Conservation (phyloP, 2,888 invertebrate species). For the Cryptops parisi region DNA sequence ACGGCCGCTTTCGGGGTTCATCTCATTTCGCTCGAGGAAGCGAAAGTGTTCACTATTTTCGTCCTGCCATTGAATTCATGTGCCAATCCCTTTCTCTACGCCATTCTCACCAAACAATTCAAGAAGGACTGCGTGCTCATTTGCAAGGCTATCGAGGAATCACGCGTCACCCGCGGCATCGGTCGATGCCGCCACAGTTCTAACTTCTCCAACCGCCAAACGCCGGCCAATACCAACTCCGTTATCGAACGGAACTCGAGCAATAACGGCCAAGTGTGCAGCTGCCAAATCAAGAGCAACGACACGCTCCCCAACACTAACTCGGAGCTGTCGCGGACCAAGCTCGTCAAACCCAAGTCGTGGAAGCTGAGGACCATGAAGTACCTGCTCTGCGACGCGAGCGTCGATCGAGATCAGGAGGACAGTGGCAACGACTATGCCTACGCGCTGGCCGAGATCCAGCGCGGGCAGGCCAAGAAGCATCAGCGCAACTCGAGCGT, state of each 20-base stretch:
- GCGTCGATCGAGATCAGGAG: slow-evolving; percentile 6
- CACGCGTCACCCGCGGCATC: slow-evolving; percentile 71
- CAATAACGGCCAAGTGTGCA: slow-evolving; percentile 33
- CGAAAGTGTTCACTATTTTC: slow-evolving; percentile 89
- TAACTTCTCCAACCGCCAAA: slow-evolving; percentile 74
- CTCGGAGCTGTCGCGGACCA: neutral
- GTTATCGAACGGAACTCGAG: slow-evolving; percentile 62
- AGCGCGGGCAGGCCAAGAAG: slow-evolving; percentile 37
- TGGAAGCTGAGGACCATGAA: slow-evolving; percentile 6
- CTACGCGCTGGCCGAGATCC: slow-evolving; percentile 56
- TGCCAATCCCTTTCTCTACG: slow-evolving; percentile 95
- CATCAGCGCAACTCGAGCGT: slow-evolving; percentile 60
- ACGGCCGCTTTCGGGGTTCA: slow-evolving; percentile 85
- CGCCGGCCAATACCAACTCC: slow-evolving; percentile 73
- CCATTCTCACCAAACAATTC: slow-evolving; percentile 93
- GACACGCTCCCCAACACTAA: neutral
- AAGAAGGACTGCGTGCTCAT: slow-evolving; percentile 93
- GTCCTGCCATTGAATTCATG: slow-evolving; percentile 91
- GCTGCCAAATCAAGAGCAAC: slow-evolving; percentile 8
- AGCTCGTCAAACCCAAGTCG: neutral
- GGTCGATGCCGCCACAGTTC: slow-evolving; percentile 72
- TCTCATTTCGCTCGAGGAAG: slow-evolving; percentile 81
- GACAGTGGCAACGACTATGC: slow-evolving; percentile 44
- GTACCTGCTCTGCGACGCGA: slow-evolving; percentile 9
- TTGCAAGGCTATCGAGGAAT: slow-evolving; percentile 91